A percentile compares a stretch with the other conserved stretches of the same genome.
These are phyloP conservation scores for Callimorpha dominula DNA, from an alignment of 2,888 invertebrate genomes.

Conservation along the genomic window DNA sequence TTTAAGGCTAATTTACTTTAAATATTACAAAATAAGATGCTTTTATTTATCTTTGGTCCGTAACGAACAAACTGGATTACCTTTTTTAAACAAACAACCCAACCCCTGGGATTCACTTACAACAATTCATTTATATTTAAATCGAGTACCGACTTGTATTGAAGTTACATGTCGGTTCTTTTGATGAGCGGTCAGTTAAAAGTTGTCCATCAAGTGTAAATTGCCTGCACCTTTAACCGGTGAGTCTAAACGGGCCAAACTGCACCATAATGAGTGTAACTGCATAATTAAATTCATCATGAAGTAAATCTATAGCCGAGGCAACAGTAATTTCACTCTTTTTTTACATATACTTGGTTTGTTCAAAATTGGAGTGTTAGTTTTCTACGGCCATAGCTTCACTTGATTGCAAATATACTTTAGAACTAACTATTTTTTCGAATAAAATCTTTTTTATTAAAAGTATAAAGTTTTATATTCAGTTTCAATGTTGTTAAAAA, in stretches of 20 bases:
- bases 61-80: too few species aligned
- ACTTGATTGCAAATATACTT: too few species aligned
- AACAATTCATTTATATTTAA: conserved; percentile 2
- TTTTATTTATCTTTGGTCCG: too few species aligned
- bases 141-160: background rate
- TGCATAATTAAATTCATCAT: conserved; percentile 73
- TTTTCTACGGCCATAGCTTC: background rate
- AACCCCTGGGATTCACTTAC: too few species aligned
- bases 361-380: background rate
- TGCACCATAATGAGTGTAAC: conserved; percentile 59
- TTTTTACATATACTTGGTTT: background rate
- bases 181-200: conserved; percentile 15
- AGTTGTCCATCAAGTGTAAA: conserved; percentile 40
- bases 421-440: too few species aligned
- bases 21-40: too few species aligned
- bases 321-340: background rate
- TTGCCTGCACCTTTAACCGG: conserved; percentile 38
- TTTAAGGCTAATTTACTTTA: too few species aligned
- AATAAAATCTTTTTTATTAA: too few species aligned
- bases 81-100: too few species aligned
- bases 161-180: background rate
- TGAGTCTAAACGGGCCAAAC: conserved; percentile 7
- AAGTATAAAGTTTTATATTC: too few species aligned
- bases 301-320: conserved; percentile 22
- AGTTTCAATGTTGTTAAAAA: too few species aligned